phyloP scores from a whole-genome alignment of 2,113 vertebrate genomes.

The Seriola rivoliana region DNA sequence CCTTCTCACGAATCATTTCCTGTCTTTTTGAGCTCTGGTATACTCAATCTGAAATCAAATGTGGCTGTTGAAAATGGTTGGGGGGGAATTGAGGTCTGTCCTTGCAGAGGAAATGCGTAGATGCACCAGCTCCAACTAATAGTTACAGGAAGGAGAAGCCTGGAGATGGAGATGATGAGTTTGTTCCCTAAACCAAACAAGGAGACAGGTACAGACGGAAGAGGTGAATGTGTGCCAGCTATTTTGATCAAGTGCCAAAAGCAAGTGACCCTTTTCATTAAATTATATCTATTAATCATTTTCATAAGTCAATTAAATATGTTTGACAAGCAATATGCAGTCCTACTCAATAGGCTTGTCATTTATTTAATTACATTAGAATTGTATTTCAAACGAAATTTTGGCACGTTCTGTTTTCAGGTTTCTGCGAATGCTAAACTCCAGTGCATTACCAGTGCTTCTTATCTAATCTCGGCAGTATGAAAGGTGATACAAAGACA shows the following conservation, averaged over 20 bases:
- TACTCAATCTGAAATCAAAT: slow-evolving; percentile 30
- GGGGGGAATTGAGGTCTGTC: slow-evolving; percentile 23
- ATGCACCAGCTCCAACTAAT: background rate
- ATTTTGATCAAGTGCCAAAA: slow-evolving; percentile 21
- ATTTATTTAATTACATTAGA: background rate
- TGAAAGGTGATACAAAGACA: background rate
- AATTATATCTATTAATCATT: background rate
- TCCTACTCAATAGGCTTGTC: background rate
- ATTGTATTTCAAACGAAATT: background rate
- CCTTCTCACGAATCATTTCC: slow-evolving; percentile 4
- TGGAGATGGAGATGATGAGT: background rate
- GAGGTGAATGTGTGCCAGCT: slow-evolving; percentile 15
- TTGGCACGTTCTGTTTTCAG: background rate
- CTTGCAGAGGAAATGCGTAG: slow-evolving; percentile 10
- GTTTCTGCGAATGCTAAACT: background rate
- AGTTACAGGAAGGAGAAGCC: background rate
- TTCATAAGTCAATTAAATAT: slow-evolving; percentile 1
- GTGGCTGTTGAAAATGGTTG: slow-evolving; percentile 16
- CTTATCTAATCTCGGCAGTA: background rate
- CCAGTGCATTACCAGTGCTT: background rate
- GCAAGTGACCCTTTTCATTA: slow-evolving; percentile 11
- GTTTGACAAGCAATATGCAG: background rate
- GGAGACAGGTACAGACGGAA: background rate
- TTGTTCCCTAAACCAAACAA: slow-evolving; percentile 25
- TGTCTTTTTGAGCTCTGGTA: slow-evolving; percentile 12